A percentile compares a stretch with the other conserved stretches of the same genome.
Conservation (phyloP, 2,113 vertebrate genomes). For the Acrocephalus arundinaceus region DNA sequence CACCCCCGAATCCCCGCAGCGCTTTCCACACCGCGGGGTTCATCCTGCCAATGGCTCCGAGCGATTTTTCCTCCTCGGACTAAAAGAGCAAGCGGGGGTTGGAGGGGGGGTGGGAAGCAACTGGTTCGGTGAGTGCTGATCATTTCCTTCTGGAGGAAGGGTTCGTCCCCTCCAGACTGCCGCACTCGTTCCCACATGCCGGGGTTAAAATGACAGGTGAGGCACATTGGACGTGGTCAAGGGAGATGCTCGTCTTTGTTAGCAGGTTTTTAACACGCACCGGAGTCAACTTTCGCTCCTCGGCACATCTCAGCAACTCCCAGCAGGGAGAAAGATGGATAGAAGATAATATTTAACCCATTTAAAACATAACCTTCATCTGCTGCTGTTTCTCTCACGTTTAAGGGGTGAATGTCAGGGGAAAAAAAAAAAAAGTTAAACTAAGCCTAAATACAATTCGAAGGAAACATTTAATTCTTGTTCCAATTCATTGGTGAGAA, state of each 20-base stretch:
- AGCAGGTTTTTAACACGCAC: neutral
- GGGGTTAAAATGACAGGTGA: conserved; percentile 7
- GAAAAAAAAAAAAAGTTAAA: neutral
- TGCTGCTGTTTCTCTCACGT: neutral
- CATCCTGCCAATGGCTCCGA: accelerated
- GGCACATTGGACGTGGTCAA: neutral
- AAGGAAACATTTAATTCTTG: neutral
- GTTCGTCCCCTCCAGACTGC: neutral
- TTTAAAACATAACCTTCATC: neutral
- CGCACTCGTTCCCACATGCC: neutral
- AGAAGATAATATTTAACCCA: neutral
- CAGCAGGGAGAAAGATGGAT: neutral
- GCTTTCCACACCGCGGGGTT: neutral
- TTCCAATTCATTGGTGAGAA: neutral
- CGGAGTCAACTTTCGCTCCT: neutral
- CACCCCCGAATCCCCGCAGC: accelerated
- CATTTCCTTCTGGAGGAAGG: neutral
- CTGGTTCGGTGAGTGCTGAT: neutral
- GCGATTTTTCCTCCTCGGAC: neutral
- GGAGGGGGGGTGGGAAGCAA: neutral
- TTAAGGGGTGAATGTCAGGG: neutral
- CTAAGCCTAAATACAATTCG: neutral
- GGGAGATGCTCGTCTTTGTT: neutral
- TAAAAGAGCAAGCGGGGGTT: neutral
- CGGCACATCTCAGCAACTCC: neutral